phyloP scores from a whole-genome alignment of 2,113 vertebrate genomes.

The Fregata magnificens region DNA sequence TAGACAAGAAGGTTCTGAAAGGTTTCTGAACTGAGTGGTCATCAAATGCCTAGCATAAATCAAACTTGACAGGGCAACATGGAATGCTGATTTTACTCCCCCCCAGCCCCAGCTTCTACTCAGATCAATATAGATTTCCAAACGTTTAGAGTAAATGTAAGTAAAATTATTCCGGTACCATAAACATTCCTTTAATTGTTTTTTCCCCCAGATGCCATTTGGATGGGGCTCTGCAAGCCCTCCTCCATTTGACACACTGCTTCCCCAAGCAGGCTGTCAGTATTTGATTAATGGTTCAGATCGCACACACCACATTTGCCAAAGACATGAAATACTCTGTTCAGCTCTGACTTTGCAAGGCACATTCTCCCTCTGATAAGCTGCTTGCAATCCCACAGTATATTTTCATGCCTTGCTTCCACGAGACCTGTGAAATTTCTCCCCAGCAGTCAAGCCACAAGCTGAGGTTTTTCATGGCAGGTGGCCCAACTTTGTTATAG shows the following conservation, averaged over 20 bases:
- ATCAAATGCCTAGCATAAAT: conserved; percentile 51
- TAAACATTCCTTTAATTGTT: conserved; percentile 27
- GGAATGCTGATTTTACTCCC: not conserved
- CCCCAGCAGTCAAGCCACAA: not conserved
- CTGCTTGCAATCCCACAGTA: not conserved
- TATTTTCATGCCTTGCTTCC: conserved; percentile 10
- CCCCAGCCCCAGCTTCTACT: not conserved
- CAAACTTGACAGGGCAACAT: not conserved
- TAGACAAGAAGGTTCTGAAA: conserved; percentile 4
- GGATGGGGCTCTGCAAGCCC: not conserved
- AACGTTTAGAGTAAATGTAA: not conserved
- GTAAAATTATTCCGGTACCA: not conserved
- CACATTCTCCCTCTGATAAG: not conserved
- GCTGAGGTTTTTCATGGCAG: conserved; percentile 26
- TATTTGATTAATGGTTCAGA: conserved; percentile 29
- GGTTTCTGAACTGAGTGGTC: conserved; percentile 12
- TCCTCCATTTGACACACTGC: conserved; percentile 22
- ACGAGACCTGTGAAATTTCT: conserved; percentile 19
- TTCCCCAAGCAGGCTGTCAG: conserved; percentile 21
- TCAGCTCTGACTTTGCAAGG: conserved; percentile 5
- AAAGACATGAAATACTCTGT: conserved; percentile 9
- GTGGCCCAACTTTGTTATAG: conserved; percentile 5
- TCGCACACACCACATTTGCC: conserved; percentile 45
- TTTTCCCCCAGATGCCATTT: not conserved
- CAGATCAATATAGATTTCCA: conserved; percentile 41